These are phyloP conservation scores for Campylorhamphus procurvoides DNA, from an alignment of 2,113 vertebrate species.

Conservation along the genomic window DNA sequence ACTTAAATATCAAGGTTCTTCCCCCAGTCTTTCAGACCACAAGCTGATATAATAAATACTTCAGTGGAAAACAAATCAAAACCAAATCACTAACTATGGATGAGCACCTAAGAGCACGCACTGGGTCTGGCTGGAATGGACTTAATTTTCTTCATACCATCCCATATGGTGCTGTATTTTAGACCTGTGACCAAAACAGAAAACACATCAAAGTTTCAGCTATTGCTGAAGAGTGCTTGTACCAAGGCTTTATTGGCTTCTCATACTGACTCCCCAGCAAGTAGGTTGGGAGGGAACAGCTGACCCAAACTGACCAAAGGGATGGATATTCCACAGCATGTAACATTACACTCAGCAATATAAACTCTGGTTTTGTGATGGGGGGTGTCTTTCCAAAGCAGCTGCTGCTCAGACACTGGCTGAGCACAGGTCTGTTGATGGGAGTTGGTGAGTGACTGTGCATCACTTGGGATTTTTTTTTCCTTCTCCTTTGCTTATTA, in stretches of 20 bases:
- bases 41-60: background rate
- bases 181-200: background rate
- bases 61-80: background rate
- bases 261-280: background rate
- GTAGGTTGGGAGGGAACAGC: background rate
- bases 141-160: background rate
- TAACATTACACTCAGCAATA: background rate
- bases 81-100: background rate
- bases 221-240: fast-evolving
- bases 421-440: background rate
- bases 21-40: background rate
- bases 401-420: background rate
- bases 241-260: background rate
- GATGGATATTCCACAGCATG: background rate
- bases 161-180: background rate
- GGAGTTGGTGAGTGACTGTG: background rate
- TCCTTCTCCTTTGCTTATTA: background rate
- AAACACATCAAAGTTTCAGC: background rate
- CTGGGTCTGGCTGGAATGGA: background rate
- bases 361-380: background rate
- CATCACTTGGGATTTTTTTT: background rate
- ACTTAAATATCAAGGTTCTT: background rate
- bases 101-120: background rate
- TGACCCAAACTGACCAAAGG: background rate
- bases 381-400: background rate